Conservation (phyloP, 2,797 vertebrate species). For the Danio choprae region DNA sequence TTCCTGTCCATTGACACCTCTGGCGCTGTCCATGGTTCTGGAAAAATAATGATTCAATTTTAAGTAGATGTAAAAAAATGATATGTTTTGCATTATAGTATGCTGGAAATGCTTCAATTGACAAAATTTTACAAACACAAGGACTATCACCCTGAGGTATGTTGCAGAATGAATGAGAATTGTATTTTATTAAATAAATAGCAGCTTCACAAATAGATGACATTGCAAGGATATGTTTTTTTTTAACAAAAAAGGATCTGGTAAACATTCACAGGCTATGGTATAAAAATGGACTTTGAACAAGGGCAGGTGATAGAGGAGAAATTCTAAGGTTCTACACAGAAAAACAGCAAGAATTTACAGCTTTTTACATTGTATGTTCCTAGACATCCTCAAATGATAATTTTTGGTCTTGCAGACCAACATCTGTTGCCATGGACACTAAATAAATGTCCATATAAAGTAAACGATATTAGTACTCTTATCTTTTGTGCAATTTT, state of each 20-base stretch:
- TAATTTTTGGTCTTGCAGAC: constrained; percentile 34
- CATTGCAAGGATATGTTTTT: constrained; percentile 71
- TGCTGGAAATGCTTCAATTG: background rate
- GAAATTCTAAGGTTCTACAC: constrained; percentile 57
- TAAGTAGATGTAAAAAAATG: background rate
- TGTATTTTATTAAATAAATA: constrained; percentile 91
- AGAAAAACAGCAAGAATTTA: constrained; percentile 60
- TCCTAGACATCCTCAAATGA: constrained; percentile 38
- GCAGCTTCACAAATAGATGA: constrained; percentile 82
- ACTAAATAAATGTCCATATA: background rate
- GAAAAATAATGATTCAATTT: background rate
- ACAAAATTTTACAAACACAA: background rate
- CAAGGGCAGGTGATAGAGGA: constrained; percentile 56
- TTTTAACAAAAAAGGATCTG: constrained; percentile 70
- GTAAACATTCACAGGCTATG: constrained; percentile 73
- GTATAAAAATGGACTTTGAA: constrained; percentile 62
- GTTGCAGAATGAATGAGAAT: constrained; percentile 70
- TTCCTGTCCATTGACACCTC: background rate
- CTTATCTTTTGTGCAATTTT: constrained; percentile 1
- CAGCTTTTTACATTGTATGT: constrained; percentile 58
- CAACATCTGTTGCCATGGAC: constrained; percentile 8
- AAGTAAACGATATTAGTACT: background rate
- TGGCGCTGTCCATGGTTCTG: constrained; percentile 28
- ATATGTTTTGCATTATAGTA: no score
- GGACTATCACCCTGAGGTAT: background rate